Evolutionary conservation across 2,113 vertebrate species (phyloP), one percentile per base, ranked within the genome.

Genomic region (Labeo rohita): DNA sequence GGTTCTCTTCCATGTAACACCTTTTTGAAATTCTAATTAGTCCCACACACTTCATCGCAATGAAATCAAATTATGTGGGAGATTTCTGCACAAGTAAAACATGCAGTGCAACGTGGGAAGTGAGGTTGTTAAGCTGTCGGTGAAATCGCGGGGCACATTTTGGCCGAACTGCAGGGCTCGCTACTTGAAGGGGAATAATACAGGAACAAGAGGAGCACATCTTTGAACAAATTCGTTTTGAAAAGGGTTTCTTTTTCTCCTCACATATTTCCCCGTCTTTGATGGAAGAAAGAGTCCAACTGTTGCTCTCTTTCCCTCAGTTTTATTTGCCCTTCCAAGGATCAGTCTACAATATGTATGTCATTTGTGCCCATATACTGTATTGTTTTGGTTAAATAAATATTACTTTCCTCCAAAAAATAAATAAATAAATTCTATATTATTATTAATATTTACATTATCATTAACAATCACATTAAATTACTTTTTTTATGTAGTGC

Each of bases 111-210:
- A 83, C 7, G 74, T 66, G 63, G 86, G 63, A 36, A 72, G 65
- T 80, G 84, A 43, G 59, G 39, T 54, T 85, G 61, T 85, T 66
- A 70, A 70, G 36, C 39, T 83, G 63, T 65, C 63, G 28, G 28
- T 56, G 80, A 18, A 84, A 63, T 61, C 18, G 10, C 54, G 45
- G 78, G 59, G 47, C 61, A 85, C 63, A 78, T 56, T 79, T 89
- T 79, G 81, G 85, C 80, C 85, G 84, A 68, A 72, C 84, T 59
- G 75, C 81, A 70, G n/a, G 2, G 16, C 66, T 80, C 84, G 3
- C 43, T 68, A 84, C 80, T 88, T 92, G 79, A 89, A 91, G 91
- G 87, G 68, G 88, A 92, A 91, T 89, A 87, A 84, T 87, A 87
- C 73, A 90, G 74, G 43, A 79, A 84, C 45, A 78, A 85, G 86